Percentiles rank a stretch among this genome's conserved stretches.
phyloP scores from a whole-genome alignment of 2,797 vertebrate genomes.

The Neolamprologus multifasciatus region DNA sequence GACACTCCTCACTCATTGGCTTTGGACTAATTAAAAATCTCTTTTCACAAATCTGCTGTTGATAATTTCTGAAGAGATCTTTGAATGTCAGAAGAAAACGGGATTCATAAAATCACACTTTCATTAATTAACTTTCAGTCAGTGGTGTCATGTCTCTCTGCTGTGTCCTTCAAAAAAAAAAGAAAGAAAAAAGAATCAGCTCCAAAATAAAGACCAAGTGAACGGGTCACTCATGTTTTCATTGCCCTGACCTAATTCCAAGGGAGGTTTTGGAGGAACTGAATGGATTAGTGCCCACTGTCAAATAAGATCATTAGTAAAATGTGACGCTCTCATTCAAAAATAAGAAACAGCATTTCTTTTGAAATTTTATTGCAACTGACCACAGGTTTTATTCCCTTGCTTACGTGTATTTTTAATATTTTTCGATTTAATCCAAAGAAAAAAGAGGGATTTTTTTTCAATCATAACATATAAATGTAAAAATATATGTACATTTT shows the following conservation, averaged over 20 bases:
- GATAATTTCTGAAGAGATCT: slow-evolving; percentile 49
- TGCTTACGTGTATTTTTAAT: not conserved
- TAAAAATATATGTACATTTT: not conserved
- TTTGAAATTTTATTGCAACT: not conserved
- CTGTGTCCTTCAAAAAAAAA: slow-evolving; percentile 34
- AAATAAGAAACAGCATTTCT: not conserved
- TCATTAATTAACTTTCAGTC: slow-evolving; percentile 45
- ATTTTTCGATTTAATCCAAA: not conserved
- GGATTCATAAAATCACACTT: slow-evolving; percentile 38
- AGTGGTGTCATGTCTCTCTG: slow-evolving; percentile 29
- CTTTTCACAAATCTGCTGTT: slow-evolving; percentile 49
- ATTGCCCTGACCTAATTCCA: slow-evolving; percentile 39
- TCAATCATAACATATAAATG: not conserved
- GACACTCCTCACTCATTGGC: slow-evolving; percentile 47
- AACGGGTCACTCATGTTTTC: slow-evolving; percentile 19
- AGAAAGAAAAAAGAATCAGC: not conserved
- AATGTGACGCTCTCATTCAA: not conserved
- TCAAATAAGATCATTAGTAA: slow-evolving; percentile 10
- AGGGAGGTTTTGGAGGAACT: not conserved
- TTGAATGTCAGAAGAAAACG: slow-evolving; percentile 39
- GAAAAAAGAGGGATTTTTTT: not conserved
- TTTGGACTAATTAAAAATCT: slow-evolving; percentile 62
- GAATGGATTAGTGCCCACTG: not conserved
- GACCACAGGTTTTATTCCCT: not conserved
- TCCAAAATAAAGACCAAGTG: slow-evolving; percentile 16